phyloP scores from a whole-genome alignment of 2,797 vertebrate genomes.

The Pitangus sulphuratus region DNA sequence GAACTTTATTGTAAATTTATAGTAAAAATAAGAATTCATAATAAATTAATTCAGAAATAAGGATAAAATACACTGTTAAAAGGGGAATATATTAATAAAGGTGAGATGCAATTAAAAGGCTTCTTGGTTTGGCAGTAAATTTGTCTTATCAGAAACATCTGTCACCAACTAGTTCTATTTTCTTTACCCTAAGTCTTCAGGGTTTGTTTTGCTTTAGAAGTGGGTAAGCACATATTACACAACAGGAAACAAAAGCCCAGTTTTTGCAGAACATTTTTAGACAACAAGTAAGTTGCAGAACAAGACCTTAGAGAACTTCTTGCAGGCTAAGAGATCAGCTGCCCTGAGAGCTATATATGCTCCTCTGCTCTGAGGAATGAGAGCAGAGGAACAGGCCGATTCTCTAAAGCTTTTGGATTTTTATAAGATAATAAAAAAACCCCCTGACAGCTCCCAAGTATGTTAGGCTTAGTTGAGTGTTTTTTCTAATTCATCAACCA shows the following conservation, averaged over 20 bases:
- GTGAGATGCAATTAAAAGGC: neutral
- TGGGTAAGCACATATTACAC: neutral
- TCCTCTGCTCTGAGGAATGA: neutral
- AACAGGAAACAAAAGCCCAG: neutral
- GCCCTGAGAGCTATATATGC: neutral
- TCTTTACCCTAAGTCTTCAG: neutral
- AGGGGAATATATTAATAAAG: neutral
- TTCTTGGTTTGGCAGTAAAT: neutral
- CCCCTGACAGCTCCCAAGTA: neutral
- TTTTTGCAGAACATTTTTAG: neutral
- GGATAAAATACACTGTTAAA: neutral
- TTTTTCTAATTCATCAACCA: neutral
- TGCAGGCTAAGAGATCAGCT: neutral
- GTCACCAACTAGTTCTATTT: neutral
- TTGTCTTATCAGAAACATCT: neutral
- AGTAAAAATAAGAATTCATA: neutral
- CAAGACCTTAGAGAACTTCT: neutral
- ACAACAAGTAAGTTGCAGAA: accelerated
- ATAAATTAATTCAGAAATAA: neutral
- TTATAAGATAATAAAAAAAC: neutral
- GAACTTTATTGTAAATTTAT: neutral
- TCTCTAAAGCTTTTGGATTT: neutral
- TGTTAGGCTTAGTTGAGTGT: neutral
- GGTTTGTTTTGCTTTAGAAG: neutral
- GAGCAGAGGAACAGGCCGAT: neutral